Conservation (phyloP, 2,113 vertebrate genomes). For the Trinectes maculatus region DNA sequence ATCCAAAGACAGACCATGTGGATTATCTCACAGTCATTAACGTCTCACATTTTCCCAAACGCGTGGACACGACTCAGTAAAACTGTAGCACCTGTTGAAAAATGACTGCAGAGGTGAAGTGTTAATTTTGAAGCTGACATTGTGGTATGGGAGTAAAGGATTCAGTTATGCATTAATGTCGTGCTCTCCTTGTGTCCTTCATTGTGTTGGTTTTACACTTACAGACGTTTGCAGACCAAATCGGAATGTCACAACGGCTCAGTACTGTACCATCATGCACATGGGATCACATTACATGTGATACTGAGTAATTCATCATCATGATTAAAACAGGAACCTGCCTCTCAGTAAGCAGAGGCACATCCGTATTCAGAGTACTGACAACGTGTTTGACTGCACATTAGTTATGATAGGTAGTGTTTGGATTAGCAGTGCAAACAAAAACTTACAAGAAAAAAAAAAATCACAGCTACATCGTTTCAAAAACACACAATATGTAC, state of each 20-base stretch:
- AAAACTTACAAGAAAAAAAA: slow-evolving; percentile 61
- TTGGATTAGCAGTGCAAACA: slow-evolving; percentile 59
- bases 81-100: slow-evolving; percentile 28
- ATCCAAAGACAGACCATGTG: slow-evolving; percentile 41
- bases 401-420: slow-evolving; percentile 32
- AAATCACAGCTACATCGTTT: slow-evolving; percentile 60
- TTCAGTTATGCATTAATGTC: slow-evolving; percentile 31
- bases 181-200: slow-evolving; percentile 40
- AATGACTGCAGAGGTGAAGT: slow-evolving; percentile 12
- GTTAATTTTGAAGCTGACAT: slow-evolving; percentile 26
- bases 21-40: slow-evolving; percentile 2
- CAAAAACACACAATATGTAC: slow-evolving; percentile 67
- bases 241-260: slow-evolving; percentile 25
- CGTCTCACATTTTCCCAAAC: slow-evolving; percentile 4
- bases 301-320: slow-evolving; percentile 52
- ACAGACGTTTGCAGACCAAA: slow-evolving; percentile 19
- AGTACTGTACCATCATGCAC: slow-evolving; percentile 36
- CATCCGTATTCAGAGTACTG: slow-evolving; percentile 17
- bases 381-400: slow-evolving; percentile 30
- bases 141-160: slow-evolving; percentile 31
- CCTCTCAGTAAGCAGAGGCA: slow-evolving; percentile 22
- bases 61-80: slow-evolving; percentile 15
- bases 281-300: slow-evolving; percentile 41
- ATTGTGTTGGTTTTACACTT: slow-evolving; percentile 5
- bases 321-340: slow-evolving; percentile 55